Evolutionary conservation across 2,797 vertebrate genomes (phyloP).

Genomic region (Cirrhinus mrigala): DNA sequence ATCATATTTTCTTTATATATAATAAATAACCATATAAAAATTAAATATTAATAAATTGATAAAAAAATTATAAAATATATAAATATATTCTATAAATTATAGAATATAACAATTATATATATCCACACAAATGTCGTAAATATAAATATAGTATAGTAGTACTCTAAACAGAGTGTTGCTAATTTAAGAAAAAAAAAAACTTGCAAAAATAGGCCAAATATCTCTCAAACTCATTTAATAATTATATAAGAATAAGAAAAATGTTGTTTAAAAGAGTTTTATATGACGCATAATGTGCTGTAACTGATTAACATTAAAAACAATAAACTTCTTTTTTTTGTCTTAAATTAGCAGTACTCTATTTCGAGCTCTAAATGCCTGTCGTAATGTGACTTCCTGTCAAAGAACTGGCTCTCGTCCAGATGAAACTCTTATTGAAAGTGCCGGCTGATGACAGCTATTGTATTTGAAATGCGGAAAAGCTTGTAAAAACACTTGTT

Average conservation of each 20-base stretch:
- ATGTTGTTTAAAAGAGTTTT: background rate
- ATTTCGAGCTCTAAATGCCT: constrained; percentile 18
- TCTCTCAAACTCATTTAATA: too few species aligned
- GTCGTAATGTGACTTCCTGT: constrained; percentile 52
- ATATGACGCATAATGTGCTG: background rate
- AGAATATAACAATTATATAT: too few species aligned
- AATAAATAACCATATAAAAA: too few species aligned
- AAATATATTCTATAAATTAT: too few species aligned
- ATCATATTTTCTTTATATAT: too few species aligned
- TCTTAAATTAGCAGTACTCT: constrained; percentile 11
- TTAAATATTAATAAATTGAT: too few species aligned
- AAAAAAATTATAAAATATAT: too few species aligned
- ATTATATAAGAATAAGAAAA: background rate
- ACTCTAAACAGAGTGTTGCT: background rate
- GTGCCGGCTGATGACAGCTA: constrained; percentile 56
- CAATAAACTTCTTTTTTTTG: fast-evolving
- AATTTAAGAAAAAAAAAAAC: background rate
- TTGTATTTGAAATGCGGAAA: constrained; percentile 60
- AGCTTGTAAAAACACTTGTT: constrained; percentile 60
- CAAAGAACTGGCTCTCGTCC: constrained; percentile 39
- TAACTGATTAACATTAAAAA: background rate
- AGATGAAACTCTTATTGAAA: constrained; percentile 54
- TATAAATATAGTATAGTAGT: background rate
- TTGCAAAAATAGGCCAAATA: background rate
- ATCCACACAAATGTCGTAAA: too few species aligned